Evolutionary conservation across 2,113 vertebrate species (phyloP).

Genomic region (Lepidiolamprologus cunningtoni): DNA sequence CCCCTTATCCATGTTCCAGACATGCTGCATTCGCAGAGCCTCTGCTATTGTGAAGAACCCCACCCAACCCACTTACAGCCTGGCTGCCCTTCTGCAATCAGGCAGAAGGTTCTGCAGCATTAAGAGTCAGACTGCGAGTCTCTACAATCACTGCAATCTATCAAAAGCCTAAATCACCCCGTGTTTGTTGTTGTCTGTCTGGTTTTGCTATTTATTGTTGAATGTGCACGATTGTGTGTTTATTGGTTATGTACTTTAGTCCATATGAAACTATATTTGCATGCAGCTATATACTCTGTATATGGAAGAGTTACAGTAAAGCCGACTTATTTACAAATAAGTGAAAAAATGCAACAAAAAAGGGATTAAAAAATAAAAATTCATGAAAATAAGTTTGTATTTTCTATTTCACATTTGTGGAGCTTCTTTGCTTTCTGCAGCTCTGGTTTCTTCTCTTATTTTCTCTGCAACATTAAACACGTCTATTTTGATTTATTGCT

Average conservation of each 20-base stretch:
- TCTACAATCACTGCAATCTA: neutral
- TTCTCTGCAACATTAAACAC: neutral
- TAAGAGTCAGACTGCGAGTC: neutral
- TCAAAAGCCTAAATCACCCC: neutral
- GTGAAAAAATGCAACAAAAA: neutral
- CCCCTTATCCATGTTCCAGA: neutral
- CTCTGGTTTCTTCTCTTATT: neutral
- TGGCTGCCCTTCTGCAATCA: neutral
- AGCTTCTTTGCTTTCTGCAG: neutral
- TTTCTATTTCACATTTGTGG: neutral
- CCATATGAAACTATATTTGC: neutral
- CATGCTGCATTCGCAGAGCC: neutral
- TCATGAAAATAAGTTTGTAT: neutral
- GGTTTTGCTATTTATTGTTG: neutral
- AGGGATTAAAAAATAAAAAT: neutral
- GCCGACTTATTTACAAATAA: neutral
- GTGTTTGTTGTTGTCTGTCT: neutral
- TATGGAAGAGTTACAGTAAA: neutral
- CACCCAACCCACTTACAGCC: neutral
- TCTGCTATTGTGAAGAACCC: neutral
- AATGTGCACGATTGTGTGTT: neutral
- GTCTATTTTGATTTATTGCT: neutral
- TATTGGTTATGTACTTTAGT: neutral
- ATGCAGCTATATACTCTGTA: accelerated
- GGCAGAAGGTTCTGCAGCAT: neutral